phyloP scores from a whole-genome alignment of 2,888 invertebrate genomes.

The Mellilla xanthometata region DNA sequence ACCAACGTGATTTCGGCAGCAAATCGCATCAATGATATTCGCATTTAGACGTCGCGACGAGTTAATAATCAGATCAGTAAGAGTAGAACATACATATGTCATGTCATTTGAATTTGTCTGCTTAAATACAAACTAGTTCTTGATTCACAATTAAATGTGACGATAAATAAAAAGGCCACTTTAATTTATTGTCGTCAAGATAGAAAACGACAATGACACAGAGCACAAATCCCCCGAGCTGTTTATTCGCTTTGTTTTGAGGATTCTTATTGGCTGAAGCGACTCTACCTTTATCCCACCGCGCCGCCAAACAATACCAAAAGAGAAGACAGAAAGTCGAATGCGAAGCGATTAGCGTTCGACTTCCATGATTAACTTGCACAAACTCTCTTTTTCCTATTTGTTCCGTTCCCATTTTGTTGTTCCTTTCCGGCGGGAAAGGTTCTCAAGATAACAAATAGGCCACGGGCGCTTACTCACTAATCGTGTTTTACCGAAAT shows the following conservation, averaged over 20 bases:
- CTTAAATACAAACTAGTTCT: no score
- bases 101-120: no score
- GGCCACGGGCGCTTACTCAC: slow-evolving; percentile 60
- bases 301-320: slow-evolving; percentile 49
- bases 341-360: slow-evolving; percentile 51
- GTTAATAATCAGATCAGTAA: no score
- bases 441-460: slow-evolving; percentile 63
- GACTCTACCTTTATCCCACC: slow-evolving; percentile 39
- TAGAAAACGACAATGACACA: neutral
- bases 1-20: no score
- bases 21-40: no score
- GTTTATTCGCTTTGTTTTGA: slow-evolving; percentile 8
- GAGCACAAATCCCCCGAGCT: slow-evolving; percentile 8
- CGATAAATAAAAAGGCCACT: no score
- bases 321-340: slow-evolving; percentile 44
- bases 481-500: slow-evolving; percentile 64
- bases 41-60: no score
- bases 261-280: slow-evolving; percentile 2
- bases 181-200: neutral
- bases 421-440: slow-evolving; percentile 37
- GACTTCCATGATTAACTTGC: slow-evolving; percentile 63
- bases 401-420: slow-evolving; percentile 39
- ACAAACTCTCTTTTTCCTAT: slow-evolving; percentile 46
- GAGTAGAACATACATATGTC: no score
- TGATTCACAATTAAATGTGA: no score